A percentile compares a stretch with the other conserved stretches of the same genome.
Conservation (phyloP, 2,888 invertebrate species). For the Philereme vetulata region DNA sequence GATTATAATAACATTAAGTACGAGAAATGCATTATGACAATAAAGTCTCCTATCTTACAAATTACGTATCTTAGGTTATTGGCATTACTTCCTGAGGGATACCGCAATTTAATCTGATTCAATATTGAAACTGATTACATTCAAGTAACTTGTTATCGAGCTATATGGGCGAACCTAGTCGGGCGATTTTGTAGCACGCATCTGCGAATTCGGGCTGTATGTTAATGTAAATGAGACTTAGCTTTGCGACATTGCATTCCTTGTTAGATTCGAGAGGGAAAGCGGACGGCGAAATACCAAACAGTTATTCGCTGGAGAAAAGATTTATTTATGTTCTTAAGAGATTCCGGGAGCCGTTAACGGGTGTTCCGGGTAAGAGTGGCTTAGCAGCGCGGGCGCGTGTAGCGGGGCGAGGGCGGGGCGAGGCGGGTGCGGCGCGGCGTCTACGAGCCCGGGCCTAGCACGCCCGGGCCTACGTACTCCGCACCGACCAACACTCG, state of each 20-base stretch:
- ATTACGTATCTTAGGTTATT: constrained; percentile 65
- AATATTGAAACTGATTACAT: constrained; percentile 56
- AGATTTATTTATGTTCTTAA: constrained; percentile 77
- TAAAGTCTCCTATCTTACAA: constrained; percentile 51
- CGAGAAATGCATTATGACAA: constrained; percentile 62
- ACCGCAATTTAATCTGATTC: constrained; percentile 65
- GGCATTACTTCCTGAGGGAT: constrained; percentile 82
- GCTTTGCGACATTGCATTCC: constrained; percentile 81
- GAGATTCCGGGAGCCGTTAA: constrained; percentile 75
- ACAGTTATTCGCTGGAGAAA: constrained; percentile 73
- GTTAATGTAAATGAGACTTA: constrained; percentile 51
- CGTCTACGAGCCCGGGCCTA: constrained; percentile 79
- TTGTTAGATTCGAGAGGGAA: constrained; percentile 61
- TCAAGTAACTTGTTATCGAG: constrained; percentile 66
- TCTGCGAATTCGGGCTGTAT: constrained; percentile 71
- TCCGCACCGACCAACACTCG: constrained; percentile 86
- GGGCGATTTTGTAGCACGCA: constrained; percentile 73
- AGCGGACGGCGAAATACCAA: constrained; percentile 71
- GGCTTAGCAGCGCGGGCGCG: constrained; percentile 55
- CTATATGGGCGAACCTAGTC: constrained; percentile 82
- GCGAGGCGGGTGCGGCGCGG: constrained; percentile 43
- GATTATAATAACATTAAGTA: constrained; percentile 68
- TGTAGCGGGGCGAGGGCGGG: constrained; percentile 43
- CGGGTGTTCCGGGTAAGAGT: constrained; percentile 68
- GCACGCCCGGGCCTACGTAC: constrained; percentile 81